phyloP scores from a whole-genome alignment of 2,113 vertebrate species.

The Oreamnos americanus region DNA sequence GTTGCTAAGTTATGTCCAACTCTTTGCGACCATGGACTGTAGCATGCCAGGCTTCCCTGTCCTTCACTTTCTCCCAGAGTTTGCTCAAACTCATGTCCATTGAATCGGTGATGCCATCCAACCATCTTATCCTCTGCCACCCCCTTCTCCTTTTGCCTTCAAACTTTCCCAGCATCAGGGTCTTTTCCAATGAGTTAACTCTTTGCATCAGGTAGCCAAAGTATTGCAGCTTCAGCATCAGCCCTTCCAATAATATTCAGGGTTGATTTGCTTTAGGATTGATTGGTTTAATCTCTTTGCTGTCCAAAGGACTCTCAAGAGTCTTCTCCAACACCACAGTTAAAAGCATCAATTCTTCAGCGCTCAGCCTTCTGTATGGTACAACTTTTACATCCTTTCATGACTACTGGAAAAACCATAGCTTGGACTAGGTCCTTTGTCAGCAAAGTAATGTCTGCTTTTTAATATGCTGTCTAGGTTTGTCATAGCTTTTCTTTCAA shows the following conservation, averaged over 20 bases:
- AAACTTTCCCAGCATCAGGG: background rate
- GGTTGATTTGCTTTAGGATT: background rate
- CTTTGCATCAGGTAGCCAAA: background rate
- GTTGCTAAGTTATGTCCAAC: background rate
- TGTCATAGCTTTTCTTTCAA: background rate
- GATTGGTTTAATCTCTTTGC: background rate
- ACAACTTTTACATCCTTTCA: background rate
- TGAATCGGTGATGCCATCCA: background rate
- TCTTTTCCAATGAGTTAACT: background rate
- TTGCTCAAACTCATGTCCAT: background rate
- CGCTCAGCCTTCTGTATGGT: background rate
- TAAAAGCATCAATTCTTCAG: background rate
- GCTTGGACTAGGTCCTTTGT: background rate
- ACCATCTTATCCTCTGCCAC: background rate
- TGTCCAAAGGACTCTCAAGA: background rate
- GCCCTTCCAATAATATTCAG: background rate
- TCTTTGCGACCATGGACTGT: background rate
- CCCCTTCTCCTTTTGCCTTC: background rate
- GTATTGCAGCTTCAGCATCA: background rate
- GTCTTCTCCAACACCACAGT: background rate
- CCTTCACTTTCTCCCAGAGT: background rate
- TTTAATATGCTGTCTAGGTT: background rate
- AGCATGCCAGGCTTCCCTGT: background rate
- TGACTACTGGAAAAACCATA: background rate
- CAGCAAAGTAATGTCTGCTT: background rate